Base-by-base conservation (phyloP, 2,113 vertebrate species). In the Pomatorhinus ruficollis region DNA sequence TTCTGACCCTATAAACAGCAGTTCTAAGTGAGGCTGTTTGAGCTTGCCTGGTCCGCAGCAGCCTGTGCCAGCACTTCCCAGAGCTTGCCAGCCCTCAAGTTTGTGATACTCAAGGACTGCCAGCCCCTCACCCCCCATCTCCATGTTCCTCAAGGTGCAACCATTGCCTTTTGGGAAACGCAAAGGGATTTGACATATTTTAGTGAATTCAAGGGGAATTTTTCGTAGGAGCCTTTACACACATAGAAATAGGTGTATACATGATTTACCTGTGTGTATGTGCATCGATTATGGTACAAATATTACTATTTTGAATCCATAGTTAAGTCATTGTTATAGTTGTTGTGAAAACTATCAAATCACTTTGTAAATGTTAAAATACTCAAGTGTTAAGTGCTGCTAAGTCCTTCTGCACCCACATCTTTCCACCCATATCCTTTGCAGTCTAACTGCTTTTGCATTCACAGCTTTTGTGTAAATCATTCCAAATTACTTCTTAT, bases 21-120 rank as follows among this genome's bases (percentile, higher is more conserved):
- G 15, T 63, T 25, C 47, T 23, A 11, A 28, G 25, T 56, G 56
- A 77, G 35, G 31, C 42, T 35, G 21, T 69, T 11, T 13, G 49
- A 49, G 42, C 31, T 70, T 1, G 1, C 31, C 31, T 19, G 40
- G 21, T 23, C 52, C 0, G 0, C 19, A n/a, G 45, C 60, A 24
- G 39, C 30, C 45, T 68, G 39, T 75, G 45, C 63, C 7, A 3
- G 22, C 1, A 0, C 35, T 15, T 70, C 18, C 31, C 25, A 77
- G 40, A 70, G 40, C 22, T 69, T 0, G 0, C 56, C 54, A 19
- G 42, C 31, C 40, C 15, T 70, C 8, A 8, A 42, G 22, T 37
- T 22, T 24, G 35, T 49, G 40, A 10, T 49, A 28, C 10, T 63
- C 15, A 28, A 77, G 40, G 21, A 23, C 31, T 76, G 15, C 49